Percentiles rank a stretch among this genome's conserved stretches.
Evolutionary conservation across 2,888 invertebrate genomes (phyloP).

Genomic region (Trissonchulus sp.): DNA sequence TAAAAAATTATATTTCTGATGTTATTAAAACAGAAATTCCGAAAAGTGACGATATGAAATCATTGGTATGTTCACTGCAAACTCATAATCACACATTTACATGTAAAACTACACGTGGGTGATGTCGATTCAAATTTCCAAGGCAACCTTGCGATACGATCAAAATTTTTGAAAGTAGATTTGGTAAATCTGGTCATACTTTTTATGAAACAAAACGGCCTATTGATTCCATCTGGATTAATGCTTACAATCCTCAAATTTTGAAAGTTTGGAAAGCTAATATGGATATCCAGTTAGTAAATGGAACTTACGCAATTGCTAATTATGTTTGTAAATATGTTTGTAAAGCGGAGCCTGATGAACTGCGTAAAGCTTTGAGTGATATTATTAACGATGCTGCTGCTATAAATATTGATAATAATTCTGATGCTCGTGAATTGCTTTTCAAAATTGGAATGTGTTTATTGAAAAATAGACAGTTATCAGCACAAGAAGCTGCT

Average conservation of each 20-base stretch:
- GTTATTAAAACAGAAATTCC: conserved; percentile 1
- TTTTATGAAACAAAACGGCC: conserved; percentile 13
- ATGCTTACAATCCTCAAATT: conserved; percentile 8
- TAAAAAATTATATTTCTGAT: conserved; percentile 11
- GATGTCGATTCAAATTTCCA: not conserved
- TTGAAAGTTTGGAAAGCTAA: not conserved
- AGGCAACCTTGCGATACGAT: not conserved
- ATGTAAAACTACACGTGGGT: not conserved
- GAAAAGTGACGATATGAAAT: not conserved
- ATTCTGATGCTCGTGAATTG: not conserved
- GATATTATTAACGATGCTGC: not conserved
- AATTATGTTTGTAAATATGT: conserved; percentile 16
- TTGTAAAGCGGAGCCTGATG: not conserved
- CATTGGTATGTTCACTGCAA: not conserved
- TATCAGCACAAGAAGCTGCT: conserved; percentile 16
- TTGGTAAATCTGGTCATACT: not conserved
- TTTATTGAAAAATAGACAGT: not conserved
- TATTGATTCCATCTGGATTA: not conserved
- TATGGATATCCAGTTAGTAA: conserved; percentile 18
- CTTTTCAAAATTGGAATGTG: conserved; percentile 15
- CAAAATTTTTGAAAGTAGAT: not conserved
- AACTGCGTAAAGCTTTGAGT: not conserved
- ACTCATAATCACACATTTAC: conserved; percentile 3
- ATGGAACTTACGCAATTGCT: not conserved
- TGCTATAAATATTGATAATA: too few relatives aligned